phyloP scores from a whole-genome alignment of 2,797 vertebrate genomes.

The Anniella stebbinsi region DNA sequence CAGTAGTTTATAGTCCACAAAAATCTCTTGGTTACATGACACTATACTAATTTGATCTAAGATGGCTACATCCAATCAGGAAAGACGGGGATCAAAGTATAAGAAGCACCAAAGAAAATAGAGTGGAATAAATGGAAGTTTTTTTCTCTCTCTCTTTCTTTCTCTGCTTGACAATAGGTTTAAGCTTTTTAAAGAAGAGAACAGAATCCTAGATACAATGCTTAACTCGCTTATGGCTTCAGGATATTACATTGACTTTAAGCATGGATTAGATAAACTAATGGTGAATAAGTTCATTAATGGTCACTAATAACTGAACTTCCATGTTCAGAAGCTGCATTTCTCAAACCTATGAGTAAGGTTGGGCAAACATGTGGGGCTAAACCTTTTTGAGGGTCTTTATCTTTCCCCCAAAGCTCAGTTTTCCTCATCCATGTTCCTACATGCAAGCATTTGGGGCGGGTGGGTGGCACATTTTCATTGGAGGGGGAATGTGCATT shows the following conservation, averaged over 20 bases:
- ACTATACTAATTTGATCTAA: neutral
- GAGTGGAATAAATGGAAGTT: neutral
- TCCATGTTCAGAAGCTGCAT: neutral
- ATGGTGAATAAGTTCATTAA: neutral
- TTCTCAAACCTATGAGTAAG: neutral
- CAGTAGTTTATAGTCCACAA: too few species aligned
- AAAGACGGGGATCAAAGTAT: neutral
- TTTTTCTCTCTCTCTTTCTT: neutral
- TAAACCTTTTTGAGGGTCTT: too few species aligned
- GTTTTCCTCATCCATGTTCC: too few species aligned
- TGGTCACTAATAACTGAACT: neutral
- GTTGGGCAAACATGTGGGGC: too few species aligned
- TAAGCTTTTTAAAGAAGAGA: neutral
- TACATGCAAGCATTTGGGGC: too few species aligned
- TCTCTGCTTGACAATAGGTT: too few species aligned
- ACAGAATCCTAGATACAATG: neutral
- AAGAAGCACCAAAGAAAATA: neutral
- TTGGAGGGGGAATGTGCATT: too few species aligned
- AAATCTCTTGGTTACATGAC: too few species aligned
- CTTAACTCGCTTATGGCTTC: neutral
- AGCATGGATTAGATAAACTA: neutral
- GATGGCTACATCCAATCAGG: neutral
- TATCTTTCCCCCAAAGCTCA: too few species aligned
- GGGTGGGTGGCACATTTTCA: too few species aligned
- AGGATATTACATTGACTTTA: neutral